Base-by-base conservation (phyloP, 2,113 vertebrate species). In the Hippolais icterina region DNA sequence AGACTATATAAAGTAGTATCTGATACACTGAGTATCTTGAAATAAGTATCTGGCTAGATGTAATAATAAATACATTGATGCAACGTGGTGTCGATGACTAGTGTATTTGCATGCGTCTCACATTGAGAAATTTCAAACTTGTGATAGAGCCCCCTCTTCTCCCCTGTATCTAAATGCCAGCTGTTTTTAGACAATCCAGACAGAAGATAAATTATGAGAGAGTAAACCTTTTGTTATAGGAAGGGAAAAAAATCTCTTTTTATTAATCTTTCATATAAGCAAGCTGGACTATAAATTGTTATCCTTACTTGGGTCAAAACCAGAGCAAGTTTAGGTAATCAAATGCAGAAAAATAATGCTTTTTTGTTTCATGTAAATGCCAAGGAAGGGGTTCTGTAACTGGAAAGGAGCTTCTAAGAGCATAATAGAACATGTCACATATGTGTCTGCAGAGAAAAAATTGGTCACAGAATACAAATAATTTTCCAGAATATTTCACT, bases 1-100 rank as follows among this genome's bases (percentile, higher is more conserved):
- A 86, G 54, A 24, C 25, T 63, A 14, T 23, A 35, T 35, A 20
- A 50, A 83, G n/a, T 14, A 31, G 11, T 57, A 39, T 88, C 94
- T 72, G 24, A 68, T 89, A 52, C 31, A 74, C 3, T 47, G 42
- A 88, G 18, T 64, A 59, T 14, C 61, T 96, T 80, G 93, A 79
- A 93, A 94, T 33, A 83, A 87, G n/a, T 94, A 44, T 61, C 66
- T 80, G 93, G 53, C 83, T 93, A 84, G 82, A 68, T 78, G 77
- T 82, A 49, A 50, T 59, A 47, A 74, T 68, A 93, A 83, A 69
- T 41, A 53, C 76, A 69, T 78, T 59, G 53, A 50, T 52, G 46
- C 68, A 90, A 79, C 4, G 19, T 22, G 10, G 44, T 83, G 46
- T 37, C 47, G 76, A 35, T 7, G 31, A 52, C 63, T 13, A 37